Percentiles rank a stretch among this genome's conserved stretches.
These are phyloP conservation scores for Potorous gilbertii DNA, from an alignment of 2,797 vertebrate genomes.

Conservation along the genomic window DNA sequence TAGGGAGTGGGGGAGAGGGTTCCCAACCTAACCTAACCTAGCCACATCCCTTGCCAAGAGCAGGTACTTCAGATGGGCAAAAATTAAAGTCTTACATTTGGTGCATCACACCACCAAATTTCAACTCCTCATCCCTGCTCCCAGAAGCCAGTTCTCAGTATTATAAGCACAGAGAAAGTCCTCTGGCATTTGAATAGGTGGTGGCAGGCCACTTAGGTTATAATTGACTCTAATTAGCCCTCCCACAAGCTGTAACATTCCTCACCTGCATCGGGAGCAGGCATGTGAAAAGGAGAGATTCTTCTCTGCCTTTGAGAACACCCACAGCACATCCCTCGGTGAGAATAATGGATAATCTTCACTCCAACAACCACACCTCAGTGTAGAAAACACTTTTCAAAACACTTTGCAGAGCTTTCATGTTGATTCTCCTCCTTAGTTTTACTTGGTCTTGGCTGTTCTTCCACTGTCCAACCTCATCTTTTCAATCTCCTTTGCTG, in stretches of 20 bases:
- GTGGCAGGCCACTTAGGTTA: constrained; percentile 6
- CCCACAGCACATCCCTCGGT: not conserved
- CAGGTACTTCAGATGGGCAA: not conserved
- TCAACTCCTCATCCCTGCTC: not conserved
- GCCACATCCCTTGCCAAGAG: not conserved
- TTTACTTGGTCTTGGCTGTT: not conserved
- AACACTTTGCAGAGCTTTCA: not conserved
- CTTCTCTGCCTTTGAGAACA: not conserved
- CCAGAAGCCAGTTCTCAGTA: not conserved
- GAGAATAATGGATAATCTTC: not conserved
- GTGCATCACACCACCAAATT: not conserved
- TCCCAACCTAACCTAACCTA: not conserved
- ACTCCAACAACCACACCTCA: not conserved
- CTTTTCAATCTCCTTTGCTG: not conserved
- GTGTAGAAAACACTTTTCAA: not conserved
- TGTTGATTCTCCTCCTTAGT: not conserved
- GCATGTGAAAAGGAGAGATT: not conserved
- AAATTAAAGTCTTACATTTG: not conserved
- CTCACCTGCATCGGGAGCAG: not conserved
- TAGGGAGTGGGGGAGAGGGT: not conserved
- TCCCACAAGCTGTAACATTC: not conserved
- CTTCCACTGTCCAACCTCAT: not conserved
- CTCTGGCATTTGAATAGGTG: constrained; percentile 4
- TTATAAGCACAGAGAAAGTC: not conserved
- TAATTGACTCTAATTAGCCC: constrained; percentile 19